A percentile compares a stretch with the other conserved stretches of the same genome.
Evolutionary conservation across 1,140 invertebrate genomes (phyloP).

Genomic region (Zaprionus vittiger): DNA sequence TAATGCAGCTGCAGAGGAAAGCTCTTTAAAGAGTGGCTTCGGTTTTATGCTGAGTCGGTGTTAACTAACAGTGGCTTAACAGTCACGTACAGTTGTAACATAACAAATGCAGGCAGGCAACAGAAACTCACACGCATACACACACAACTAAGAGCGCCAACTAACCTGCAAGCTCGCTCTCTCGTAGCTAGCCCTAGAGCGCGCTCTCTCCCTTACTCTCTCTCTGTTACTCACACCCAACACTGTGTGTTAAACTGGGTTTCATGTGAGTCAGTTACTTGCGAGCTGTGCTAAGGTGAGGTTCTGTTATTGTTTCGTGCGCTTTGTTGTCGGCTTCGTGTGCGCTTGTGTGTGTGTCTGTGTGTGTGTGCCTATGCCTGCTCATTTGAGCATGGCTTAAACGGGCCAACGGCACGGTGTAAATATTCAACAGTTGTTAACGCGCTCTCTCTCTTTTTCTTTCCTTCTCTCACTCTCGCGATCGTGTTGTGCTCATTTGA

Average conservation of each 20-base stretch:
- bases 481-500: constrained; percentile 23
- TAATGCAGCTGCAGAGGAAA: constrained; percentile 59
- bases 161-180: constrained; percentile 44
- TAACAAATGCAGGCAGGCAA: constrained; percentile 39
- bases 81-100: constrained; percentile 50
- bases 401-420: constrained; percentile 56
- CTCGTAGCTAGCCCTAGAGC: constrained; percentile 37
- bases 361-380: constrained; percentile 40
- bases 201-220: constrained; percentile 22
- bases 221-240: constrained; percentile 45
- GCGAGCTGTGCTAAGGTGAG: constrained; percentile 75
- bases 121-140: constrained; percentile 15
- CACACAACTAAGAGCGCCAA: constrained; percentile 29
- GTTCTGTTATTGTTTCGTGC: constrained; percentile 51
- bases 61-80: constrained; percentile 35
- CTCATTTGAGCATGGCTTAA: constrained; percentile 71
- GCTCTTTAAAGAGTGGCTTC: constrained; percentile 38
- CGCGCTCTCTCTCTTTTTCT: neutral
- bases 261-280: constrained; percentile 70
- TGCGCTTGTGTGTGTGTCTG: constrained; percentile 28
- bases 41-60: constrained; percentile 26
- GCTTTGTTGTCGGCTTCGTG: constrained; percentile 29
- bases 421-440: constrained; percentile 69
- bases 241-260: constrained; percentile 34
- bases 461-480: constrained; percentile 17